These are phyloP conservation scores for Orthonevra nobilis DNA, from an alignment of 2,888 invertebrate genomes.

Conservation along the genomic window DNA sequence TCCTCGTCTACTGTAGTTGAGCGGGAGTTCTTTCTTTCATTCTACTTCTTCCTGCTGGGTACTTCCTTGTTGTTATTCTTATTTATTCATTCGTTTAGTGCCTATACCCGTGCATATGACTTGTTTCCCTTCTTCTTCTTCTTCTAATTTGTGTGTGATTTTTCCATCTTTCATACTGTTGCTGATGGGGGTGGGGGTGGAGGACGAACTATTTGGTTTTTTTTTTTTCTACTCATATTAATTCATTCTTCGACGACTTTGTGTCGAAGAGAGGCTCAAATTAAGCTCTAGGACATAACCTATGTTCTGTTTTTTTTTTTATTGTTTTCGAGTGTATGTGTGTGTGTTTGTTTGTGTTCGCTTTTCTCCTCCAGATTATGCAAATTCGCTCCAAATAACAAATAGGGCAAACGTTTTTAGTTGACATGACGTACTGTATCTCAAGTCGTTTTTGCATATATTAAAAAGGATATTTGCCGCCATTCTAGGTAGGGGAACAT, in stretches of 20 bases:
- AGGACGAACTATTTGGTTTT: no score
- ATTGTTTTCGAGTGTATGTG: constrained; percentile 54
- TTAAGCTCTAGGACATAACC: constrained; percentile 64
- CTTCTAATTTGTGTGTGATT: constrained; percentile 44
- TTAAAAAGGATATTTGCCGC: constrained; percentile 30
- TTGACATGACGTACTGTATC: constrained; percentile 61
- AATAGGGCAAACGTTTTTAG: constrained; percentile 76
- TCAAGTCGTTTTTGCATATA: constrained; percentile 36
- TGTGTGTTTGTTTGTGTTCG: constrained; percentile 74
- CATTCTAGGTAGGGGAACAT: constrained; percentile 25
- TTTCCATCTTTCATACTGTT: constrained; percentile 51
- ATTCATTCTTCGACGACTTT: constrained; percentile 58
- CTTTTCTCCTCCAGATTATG: constrained; percentile 73
- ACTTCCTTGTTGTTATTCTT: constrained; percentile 65
- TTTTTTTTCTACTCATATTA: constrained; percentile 50
- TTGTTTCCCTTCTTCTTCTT: neutral
- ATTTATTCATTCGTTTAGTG: constrained; percentile 67
- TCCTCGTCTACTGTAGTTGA: constrained; percentile 31
- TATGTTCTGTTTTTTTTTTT: no score
- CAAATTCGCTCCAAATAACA: constrained; percentile 79
- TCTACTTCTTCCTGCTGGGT: constrained; percentile 48
- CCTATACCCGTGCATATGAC: constrained; percentile 34
- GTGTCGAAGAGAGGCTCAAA: constrained; percentile 53
- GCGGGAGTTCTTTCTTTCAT: constrained; percentile 24
- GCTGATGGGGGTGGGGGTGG: no score